These are phyloP conservation scores for Atractosteus spatula DNA, from an alignment of 2,113 vertebrate genomes.

Conservation along the genomic window DNA sequence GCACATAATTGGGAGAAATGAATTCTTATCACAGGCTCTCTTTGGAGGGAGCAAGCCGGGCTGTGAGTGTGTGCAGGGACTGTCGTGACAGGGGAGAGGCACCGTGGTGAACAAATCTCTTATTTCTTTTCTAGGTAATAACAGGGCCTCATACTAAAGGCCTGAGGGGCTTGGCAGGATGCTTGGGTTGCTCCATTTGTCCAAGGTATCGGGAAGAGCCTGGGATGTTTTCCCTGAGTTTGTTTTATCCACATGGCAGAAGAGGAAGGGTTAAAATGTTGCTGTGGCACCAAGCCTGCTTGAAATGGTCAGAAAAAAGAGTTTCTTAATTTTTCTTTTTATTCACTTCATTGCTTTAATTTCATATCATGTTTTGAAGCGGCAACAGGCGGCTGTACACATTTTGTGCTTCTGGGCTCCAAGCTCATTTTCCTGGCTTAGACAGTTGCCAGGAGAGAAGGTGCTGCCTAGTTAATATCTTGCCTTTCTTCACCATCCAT, in stretches of 20 bases:
- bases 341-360: slow-evolving; percentile 21
- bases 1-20: slow-evolving; percentile 84
- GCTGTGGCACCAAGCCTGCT: no score
- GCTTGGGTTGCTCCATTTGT: slow-evolving; percentile 40
- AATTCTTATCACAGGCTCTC: slow-evolving; percentile 85
- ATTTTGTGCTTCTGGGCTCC: slow-evolving; percentile 36
- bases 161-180: slow-evolving; percentile 41
- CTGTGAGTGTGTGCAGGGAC: slow-evolving; percentile 6
- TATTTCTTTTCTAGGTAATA: no score
- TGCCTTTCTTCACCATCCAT: slow-evolving; percentile 41
- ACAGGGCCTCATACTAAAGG: not conserved
- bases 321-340: no score
- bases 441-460: slow-evolving; percentile 49
- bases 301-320: no score
- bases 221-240: not conserved
- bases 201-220: slow-evolving; percentile 33
- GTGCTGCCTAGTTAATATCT: slow-evolving; percentile 59
- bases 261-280: no score
- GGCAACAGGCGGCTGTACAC: slow-evolving; percentile 47
- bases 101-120: no score
- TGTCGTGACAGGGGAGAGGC: slow-evolving; percentile 9
- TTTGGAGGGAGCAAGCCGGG: slow-evolving; percentile 61
- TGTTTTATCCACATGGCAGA: no score
- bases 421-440: slow-evolving; percentile 50
- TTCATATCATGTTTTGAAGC: slow-evolving; percentile 47